Conservation (phyloP, 2,797 vertebrate genomes). For the Merluccius polli region DNA sequence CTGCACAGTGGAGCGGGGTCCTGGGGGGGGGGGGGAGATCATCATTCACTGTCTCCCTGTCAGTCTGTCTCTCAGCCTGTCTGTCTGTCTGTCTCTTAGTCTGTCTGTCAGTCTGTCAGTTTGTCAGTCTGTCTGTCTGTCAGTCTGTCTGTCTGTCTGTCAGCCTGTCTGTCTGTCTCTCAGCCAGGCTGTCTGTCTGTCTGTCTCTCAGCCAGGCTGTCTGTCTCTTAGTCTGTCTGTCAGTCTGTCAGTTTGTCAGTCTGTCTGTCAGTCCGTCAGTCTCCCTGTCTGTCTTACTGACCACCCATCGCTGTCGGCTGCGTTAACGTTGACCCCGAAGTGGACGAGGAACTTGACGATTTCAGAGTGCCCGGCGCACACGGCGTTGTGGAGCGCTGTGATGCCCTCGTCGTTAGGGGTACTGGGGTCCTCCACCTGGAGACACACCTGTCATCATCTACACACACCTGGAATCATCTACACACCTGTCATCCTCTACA, state of each 20-base stretch:
- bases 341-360: conserved; percentile 94
- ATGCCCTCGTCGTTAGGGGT: conserved; percentile 93
- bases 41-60: neutral
- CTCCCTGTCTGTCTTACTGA: conserved; percentile 57
- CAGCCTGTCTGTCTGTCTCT: neutral
- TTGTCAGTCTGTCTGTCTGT: no score
- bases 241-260: no score
- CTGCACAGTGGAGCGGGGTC: conserved; percentile 93
- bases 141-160: no score
- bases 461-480: neutral
- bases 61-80: no score
- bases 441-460: neutral
- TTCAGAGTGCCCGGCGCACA: conserved; percentile 91
- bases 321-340: conserved; percentile 92
- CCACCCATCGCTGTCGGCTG: conserved; percentile 96
- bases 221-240: neutral
- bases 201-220: neutral
- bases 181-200: neutral
- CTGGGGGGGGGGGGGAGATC: conserved; percentile 53
- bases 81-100: no score
- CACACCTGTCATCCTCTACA: neutral
- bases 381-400: conserved; percentile 92
- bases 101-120: no score
- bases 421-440: conserved; percentile 91
- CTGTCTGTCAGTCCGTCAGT: neutral